A percentile compares a stretch with the other conserved stretches of the same genome.
Conservation (phyloP, 1,140 invertebrate genomes). For the Ridgeia piscesae region DNA sequence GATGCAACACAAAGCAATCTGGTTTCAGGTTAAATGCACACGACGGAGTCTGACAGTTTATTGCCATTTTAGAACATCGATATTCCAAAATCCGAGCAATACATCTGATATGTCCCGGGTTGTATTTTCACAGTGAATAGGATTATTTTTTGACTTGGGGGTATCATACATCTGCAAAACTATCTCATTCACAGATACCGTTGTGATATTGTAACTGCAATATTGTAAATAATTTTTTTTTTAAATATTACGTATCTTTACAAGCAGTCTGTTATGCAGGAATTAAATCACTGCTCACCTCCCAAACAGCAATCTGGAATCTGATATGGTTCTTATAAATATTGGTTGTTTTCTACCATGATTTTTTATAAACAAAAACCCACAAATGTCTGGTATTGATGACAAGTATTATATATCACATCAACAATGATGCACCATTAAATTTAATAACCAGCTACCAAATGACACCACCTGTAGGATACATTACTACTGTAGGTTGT, state of each 20-base stretch:
- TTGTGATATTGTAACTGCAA: too few species aligned
- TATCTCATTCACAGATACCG: not conserved
- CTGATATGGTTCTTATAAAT: not conserved
- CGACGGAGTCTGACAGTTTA: not conserved
- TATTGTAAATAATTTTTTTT: not conserved
- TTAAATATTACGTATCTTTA: not conserved
- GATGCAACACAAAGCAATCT: not conserved
- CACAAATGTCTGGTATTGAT: not conserved
- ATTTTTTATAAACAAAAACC: not conserved
- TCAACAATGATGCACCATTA: not conserved
- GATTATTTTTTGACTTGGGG: not conserved
- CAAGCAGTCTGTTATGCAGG: not conserved
- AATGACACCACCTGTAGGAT: not conserved
- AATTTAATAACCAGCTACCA: not conserved
- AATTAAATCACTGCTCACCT: not conserved
- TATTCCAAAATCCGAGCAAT: not conserved
- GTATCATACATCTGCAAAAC: not conserved
- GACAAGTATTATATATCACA: not conserved
- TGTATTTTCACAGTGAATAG: not conserved
- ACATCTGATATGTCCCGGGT: not conserved
- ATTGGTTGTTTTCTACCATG: not conserved
- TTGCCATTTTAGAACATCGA: not conserved
- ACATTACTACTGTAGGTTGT: not conserved
- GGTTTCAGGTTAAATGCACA: not conserved
- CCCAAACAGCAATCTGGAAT: not conserved